Base-by-base conservation (phyloP, 2,888 invertebrate genomes). In the Synanthedon formicaeformis region DNA sequence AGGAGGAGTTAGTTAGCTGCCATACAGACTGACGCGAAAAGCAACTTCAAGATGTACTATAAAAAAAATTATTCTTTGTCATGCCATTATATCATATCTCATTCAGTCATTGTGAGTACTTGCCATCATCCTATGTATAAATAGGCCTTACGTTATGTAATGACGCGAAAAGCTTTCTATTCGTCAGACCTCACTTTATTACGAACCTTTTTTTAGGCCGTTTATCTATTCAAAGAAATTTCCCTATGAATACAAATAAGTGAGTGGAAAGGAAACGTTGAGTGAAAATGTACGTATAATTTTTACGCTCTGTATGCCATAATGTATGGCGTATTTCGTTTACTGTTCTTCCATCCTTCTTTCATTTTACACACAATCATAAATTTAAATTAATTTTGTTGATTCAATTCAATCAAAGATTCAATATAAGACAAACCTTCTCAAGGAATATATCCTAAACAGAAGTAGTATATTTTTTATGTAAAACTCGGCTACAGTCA, bases 161-260 rank as follows among this genome's bases (percentile, higher is more conserved):
- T 45, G 45, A 45, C 14, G 45, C 45, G 45, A 13, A 45, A 45
- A 45, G n/a, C 45, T 69, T 70, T 67, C 66, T 65, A 70, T 70
- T 73, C 71, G 63, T 72, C 69, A 74, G 66, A 68, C 65, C 66
- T 66, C 66, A 63, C 66, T 71, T 71, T 74, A 70, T 70, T 66
- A 65, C 65, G 66, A 57, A 73, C 73, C 75, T 76, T 72, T 71
- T 23, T 75, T 68, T 70, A 67, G 71, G 67, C 71, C 70, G 71
- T 73, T 78, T 78, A 78, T 72, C 71, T 74, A 77, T 78, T 78
- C 78, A 72, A 72, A 68, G 69, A 75, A 73, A 67, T 71, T 72
- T 73, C 72, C 71, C 66, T 66, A 76, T 79, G 79, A 79, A 79
- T 79, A 79, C 71, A 73, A 78, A 78, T 78, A 71, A 68, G 68